Evolutionary conservation across 2,113 vertebrate genomes (phyloP).

Genomic region (Pandion haliaetus): DNA sequence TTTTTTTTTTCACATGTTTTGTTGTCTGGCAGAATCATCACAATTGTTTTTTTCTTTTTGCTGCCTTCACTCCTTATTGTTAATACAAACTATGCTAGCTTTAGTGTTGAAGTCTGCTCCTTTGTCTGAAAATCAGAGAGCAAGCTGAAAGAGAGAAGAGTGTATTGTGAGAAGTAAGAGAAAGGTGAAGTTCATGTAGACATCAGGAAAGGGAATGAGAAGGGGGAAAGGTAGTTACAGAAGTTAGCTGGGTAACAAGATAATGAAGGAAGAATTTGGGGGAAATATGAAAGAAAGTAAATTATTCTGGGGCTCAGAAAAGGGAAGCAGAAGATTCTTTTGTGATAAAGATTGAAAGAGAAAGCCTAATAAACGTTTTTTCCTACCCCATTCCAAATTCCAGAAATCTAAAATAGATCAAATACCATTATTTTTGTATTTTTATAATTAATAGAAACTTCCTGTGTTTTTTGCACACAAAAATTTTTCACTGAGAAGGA

Average conservation of each 20-base stretch:
- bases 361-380: not conserved
- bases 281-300: not conserved
- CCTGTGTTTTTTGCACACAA: not conserved
- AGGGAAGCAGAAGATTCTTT: not conserved
- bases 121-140: not conserved
- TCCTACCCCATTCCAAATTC: not conserved
- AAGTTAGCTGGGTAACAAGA: not conserved
- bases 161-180: not conserved
- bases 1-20: not conserved
- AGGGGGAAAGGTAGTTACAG: not conserved
- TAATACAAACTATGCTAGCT: not conserved
- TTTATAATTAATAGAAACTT: not conserved
- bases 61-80: not conserved
- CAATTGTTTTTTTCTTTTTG: not conserved
- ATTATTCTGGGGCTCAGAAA: not conserved
- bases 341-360: not conserved
- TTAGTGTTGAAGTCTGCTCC: not conserved
- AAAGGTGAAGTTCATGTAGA: not conserved
- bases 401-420: not conserved
- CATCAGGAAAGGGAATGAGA: not conserved
- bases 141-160: not conserved
- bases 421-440: not conserved
- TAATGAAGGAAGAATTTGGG: not conserved
- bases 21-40: not conserved
- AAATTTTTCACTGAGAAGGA: not conserved